Evolutionary conservation across 2,797 vertebrate genomes (phyloP).

Genomic region (Cheirogaleus major): DNA sequence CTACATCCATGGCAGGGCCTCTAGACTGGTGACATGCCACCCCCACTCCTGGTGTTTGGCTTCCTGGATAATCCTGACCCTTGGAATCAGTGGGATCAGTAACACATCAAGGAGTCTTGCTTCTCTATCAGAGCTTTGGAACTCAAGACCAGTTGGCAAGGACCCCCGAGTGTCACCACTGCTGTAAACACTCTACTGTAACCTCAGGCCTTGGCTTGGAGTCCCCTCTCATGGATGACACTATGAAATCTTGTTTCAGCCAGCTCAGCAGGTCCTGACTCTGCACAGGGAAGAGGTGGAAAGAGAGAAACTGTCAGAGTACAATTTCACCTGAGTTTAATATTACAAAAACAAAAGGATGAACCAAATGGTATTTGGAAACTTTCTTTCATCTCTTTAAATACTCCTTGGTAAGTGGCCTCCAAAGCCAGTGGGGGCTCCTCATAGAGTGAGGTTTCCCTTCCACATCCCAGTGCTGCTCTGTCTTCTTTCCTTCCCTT

Average conservation of each 20-base stretch:
- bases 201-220: conserved; percentile 65
- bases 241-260: conserved; percentile 76
- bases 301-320: conserved; percentile 45
- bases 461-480: conserved; percentile 35
- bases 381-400: conserved; percentile 63
- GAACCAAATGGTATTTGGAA: conserved; percentile 71
- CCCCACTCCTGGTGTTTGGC: conserved; percentile 79
- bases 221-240: conserved; percentile 64
- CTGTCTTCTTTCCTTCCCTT: conserved; percentile 20
- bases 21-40: conserved; percentile 78
- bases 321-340: conserved; percentile 56
- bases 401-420: conserved; percentile 55
- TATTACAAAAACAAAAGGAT: conserved; percentile 44
- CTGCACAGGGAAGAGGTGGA: conserved; percentile 53
- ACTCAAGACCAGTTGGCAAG: conserved; percentile 77
- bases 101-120: conserved; percentile 74
- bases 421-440: conserved; percentile 46
- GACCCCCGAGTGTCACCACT: conserved; percentile 60
- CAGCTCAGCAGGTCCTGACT: conserved; percentile 63
- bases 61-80: conserved; percentile 74
- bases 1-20: conserved; percentile 64
- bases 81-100: conserved; percentile 71
- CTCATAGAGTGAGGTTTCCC: background rate
- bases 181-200: conserved; percentile 67
- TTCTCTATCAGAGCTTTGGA: conserved; percentile 77